Percentiles rank a stretch among this genome's conserved stretches.
Conservation (phyloP, 2,797 vertebrate species). For the Peromyscus attwateri region DNA sequence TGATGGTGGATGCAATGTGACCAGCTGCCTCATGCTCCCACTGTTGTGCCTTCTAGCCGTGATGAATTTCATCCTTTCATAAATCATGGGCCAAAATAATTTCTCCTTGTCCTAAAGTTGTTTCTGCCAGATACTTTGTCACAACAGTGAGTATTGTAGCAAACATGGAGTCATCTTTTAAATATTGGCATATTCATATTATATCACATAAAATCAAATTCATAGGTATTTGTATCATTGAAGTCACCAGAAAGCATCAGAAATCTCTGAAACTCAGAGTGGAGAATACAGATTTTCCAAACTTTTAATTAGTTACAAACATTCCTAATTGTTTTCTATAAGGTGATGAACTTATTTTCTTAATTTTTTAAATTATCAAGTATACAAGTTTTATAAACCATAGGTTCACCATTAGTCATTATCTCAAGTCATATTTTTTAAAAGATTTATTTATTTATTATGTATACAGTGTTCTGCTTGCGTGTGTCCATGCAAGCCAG, state of each 20-base stretch:
- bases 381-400: background rate
- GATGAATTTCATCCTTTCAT: background rate
- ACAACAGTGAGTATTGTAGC: background rate
- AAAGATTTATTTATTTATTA: too few species aligned
- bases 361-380: constrained; percentile 35
- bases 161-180: background rate
- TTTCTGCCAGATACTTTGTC: background rate
- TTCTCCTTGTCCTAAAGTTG: background rate
- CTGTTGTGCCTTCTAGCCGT: background rate
- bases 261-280: background rate
- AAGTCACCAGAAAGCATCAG: background rate
- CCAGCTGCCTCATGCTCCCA: background rate
- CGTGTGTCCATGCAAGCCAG: too few species aligned
- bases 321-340: background rate
- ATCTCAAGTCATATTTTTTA: background rate
- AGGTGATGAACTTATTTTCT: background rate
- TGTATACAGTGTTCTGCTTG: too few species aligned
- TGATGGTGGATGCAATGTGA: background rate
- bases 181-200: background rate
- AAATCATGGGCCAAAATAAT: background rate
- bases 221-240: background rate
- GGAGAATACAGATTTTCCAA: background rate
- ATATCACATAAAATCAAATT: background rate
- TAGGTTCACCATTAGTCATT: background rate
- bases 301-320: background rate